Percentiles rank a stretch among this genome's conserved stretches.
phyloP scores from a whole-genome alignment of 2,797 vertebrate species.

The Sebastolobus altivelis region DNA sequence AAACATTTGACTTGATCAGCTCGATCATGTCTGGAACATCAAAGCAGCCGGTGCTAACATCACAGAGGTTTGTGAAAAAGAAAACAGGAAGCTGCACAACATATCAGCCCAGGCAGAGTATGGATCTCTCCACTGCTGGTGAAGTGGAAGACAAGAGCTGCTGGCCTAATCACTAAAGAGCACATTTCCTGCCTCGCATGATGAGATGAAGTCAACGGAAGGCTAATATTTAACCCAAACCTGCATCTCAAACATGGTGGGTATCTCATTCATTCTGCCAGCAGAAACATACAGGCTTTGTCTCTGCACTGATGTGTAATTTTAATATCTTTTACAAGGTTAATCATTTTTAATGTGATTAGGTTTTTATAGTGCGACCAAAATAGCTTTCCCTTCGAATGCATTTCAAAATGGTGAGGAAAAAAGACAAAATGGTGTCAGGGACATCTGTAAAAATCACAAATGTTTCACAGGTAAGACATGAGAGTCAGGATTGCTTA shows the following conservation, averaged over 20 bases:
- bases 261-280: conserved; percentile 3
- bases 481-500: conserved; percentile 80
- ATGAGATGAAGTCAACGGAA: conserved; percentile 67
- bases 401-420: conserved; percentile 68
- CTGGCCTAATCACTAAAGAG: conserved; percentile 78
- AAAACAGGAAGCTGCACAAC: conserved; percentile 43
- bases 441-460: conserved; percentile 76
- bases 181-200: conserved; percentile 78
- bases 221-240: conserved; percentile 76
- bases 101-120: conserved; percentile 25
- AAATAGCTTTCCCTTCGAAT: not conserved
- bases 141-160: conserved; percentile 72
- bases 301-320: not conserved
- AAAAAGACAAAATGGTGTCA: conserved; percentile 80
- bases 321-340: not conserved
- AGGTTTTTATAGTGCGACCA: not conserved
- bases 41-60: conserved; percentile 15
- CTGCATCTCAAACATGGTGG: conserved; percentile 1
- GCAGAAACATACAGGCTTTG: conserved; percentile 4
- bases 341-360: not conserved
- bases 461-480: conserved; percentile 78
- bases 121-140: conserved; percentile 53
- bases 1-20: conserved; percentile 39
- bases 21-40: conserved; percentile 34
- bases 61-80: conserved; percentile 17